These are phyloP conservation scores for Zoanthus gigantus DNA, from an alignment of 92 coral and sea anemone species.

Conservation along the genomic window DNA sequence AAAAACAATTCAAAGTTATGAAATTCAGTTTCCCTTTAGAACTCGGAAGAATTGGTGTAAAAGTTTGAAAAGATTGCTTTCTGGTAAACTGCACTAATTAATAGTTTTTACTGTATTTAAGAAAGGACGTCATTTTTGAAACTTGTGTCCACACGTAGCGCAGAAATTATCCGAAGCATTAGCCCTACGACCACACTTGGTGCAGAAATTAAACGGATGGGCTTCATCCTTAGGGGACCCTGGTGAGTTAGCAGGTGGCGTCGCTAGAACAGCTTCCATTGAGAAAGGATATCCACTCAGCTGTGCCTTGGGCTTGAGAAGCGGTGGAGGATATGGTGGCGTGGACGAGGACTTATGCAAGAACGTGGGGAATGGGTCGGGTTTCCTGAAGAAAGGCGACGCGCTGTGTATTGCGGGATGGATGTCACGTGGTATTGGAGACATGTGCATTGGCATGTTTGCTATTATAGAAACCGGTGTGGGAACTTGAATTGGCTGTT, in stretches of 20 bases:
- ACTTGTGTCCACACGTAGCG: slow-evolving; percentile 91
- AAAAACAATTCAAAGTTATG: too few species aligned
- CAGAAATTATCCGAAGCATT: slow-evolving; percentile 87
- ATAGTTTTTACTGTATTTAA: not conserved
- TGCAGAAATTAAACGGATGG: slow-evolving; percentile 75
- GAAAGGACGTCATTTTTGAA: slow-evolving; percentile 49
- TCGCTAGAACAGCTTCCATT: slow-evolving; percentile 74
- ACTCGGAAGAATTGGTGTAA: too few species aligned
- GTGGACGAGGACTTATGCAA: slow-evolving; percentile 78
- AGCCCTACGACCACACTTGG: slow-evolving; percentile 91
- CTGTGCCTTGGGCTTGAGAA: slow-evolving; percentile 78
- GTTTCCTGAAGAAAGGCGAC: slow-evolving; percentile 81
- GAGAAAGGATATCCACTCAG: slow-evolving; percentile 76
- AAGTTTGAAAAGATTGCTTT: not conserved
- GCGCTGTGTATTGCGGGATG: slow-evolving; percentile 77
- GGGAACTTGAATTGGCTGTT: slow-evolving; percentile 70
- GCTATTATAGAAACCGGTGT: slow-evolving; percentile 74
- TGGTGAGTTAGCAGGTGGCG: slow-evolving; percentile 59
- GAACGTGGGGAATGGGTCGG: slow-evolving; percentile 81
- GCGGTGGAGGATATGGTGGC: slow-evolving; percentile 87
- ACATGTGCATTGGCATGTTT: slow-evolving; percentile 62
- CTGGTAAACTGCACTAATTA: slow-evolving; percentile 4
- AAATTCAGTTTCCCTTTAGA: not conserved
- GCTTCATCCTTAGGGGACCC: slow-evolving; percentile 69
- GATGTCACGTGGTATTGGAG: slow-evolving; percentile 65